phyloP scores from a whole-genome alignment of 2,113 vertebrate genomes.

The western clawed frog (Xenopus tropicalis) region UCB_Xtro_10.0 CM004447.2:142233501-142234000 shows the following conservation, averaged over 20 bases:
- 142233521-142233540: slow-evolving; percentile 70
- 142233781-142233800: slow-evolving; percentile 18
- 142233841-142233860: background rate
- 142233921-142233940: background rate
- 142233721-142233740: slow-evolving; percentile 17
- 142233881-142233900: background rate
- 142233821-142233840: background rate
- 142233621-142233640: slow-evolving; percentile 46
- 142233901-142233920: background rate
- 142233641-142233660: slow-evolving; percentile 24
- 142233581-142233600: slow-evolving; percentile 48
- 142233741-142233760: slow-evolving; percentile 38
- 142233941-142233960: no score
- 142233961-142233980: no score
- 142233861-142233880: background rate
- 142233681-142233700: slow-evolving; percentile 48
- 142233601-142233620: slow-evolving; percentile 55
- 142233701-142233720: slow-evolving; percentile 41
- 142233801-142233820: slow-evolving; percentile 13
- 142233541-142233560: slow-evolving; percentile 48
- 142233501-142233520: slow-evolving; percentile 74
- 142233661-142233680: slow-evolving; percentile 52
- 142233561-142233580: slow-evolving; percentile 46
- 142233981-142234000: no score
- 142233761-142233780: slow-evolving; percentile 11